Conservation (phyloP, 2,888 invertebrate genomes). For the Diarsia rubi region DNA sequence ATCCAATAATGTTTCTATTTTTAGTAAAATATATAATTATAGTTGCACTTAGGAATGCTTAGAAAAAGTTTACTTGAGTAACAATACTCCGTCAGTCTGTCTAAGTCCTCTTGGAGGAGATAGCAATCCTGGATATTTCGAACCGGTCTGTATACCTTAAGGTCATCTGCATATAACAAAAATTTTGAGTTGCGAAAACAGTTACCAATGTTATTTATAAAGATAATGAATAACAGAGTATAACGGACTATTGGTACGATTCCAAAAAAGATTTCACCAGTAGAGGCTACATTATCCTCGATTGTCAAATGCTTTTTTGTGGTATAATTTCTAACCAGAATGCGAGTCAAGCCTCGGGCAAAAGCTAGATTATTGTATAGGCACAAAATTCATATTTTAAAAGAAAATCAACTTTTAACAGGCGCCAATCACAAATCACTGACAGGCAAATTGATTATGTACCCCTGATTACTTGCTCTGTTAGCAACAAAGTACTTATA, state of each 20-base stretch:
- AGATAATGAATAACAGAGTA: too few relatives aligned
- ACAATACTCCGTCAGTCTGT: too few relatives aligned
- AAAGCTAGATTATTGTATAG: background rate
- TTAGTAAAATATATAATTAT: too few relatives aligned
- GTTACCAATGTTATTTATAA: too few relatives aligned
- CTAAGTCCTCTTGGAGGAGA: too few relatives aligned
- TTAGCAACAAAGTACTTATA: slow-evolving; percentile 16
- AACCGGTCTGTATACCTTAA: too few relatives aligned
- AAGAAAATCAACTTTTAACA: slow-evolving; percentile 19
- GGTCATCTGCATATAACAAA: too few relatives aligned
- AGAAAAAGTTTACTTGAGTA: too few relatives aligned
- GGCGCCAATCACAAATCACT: background rate
- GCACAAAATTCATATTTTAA: background rate
- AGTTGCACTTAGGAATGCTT: too few relatives aligned
- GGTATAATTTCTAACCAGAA: background rate
- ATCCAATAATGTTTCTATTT: too few relatives aligned
- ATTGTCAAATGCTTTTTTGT: background rate
- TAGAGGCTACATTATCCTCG: background rate
- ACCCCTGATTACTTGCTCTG: slow-evolving; percentile 14
- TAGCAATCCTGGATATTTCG: too few relatives aligned
- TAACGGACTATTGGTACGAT: background rate
- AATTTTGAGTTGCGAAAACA: too few relatives aligned
- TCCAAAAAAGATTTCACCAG: background rate
- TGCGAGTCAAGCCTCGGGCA: background rate
- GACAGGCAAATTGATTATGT: slow-evolving; percentile 6